Base-by-base conservation (phyloP, 92 coral and sea anemone genomes). In the Diadumene lineata region DNA sequence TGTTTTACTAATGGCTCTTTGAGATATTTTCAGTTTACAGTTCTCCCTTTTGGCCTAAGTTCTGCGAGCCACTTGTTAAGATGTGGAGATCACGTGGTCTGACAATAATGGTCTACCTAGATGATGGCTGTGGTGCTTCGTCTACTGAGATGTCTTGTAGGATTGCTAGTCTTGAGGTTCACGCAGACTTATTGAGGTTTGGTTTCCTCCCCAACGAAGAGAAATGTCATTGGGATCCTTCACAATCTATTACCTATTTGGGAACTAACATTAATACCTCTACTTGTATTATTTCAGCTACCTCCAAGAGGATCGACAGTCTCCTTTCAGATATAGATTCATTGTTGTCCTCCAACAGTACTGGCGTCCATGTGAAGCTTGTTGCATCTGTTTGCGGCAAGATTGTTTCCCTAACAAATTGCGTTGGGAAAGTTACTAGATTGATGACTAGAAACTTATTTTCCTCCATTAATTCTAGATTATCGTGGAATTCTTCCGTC, bases 361-460 rank as follows among this genome's bases (percentile, higher is more conserved):
- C n/a, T n/a, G n/a, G n/a, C n/a, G n/a, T n/a, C n/a, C n/a, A n/a
- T n/a, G n/a, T n/a, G n/a, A n/a, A n/a, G n/a, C n/a, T n/a, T n/a
- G n/a, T n/a, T n/a, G n/a, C n/a, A n/a, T n/a, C n/a, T n/a, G n/a
- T n/a, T n/a, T n/a, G n/a, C n/a, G n/a, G n/a, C n/a, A n/a, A n/a
- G n/a, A n/a, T n/a, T n/a, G n/a, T n/a, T n/a, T n/a, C n/a, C n/a
- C n/a, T n/a, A n/a, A n/a, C n/a, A n/a, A n/a, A n/a, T n/a, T n/a
- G n/a, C n/a, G n/a, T n/a, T n/a, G n/a, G n/a, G n/a, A n/a, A n/a
- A n/a, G n/a, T n/a, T n/a, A n/a, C n/a, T n/a, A n/a, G n/a, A n/a
- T n/a, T n/a, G n/a, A 73, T 83, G 91, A 82, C 79, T 34, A 76
- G 91, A 73, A 43, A 76, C 34, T 28, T 81, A 43, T 86, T 31